Evolutionary conservation across 2,797 vertebrate species (phyloP), one percentile per base, ranked within the genome.

Genomic region (Sparus aurata): DNA sequence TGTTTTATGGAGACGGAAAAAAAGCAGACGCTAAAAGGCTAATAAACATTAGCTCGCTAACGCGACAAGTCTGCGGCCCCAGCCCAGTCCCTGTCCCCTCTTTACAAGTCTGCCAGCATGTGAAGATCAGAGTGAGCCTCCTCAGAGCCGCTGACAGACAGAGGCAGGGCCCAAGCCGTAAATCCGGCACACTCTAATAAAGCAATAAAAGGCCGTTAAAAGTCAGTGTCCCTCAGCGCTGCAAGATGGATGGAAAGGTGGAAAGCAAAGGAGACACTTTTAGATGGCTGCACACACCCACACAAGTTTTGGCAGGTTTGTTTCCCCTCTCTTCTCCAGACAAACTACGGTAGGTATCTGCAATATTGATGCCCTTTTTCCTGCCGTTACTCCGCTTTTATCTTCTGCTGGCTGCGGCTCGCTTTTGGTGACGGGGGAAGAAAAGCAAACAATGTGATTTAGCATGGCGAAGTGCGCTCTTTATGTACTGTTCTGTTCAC

Each of bases 171-270:
- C 79, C 4, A 5, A 61, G 69, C 89, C 62, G 69, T 94, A 93
- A 94, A 93, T 94, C 90, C 80, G 52, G 62, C 70, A 9, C 88
- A 81, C 88, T 89, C 89, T 93, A 93, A 93, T 92, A 93, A 92
- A 92, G 88, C 90, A 89, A 91, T 94, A 92, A 93, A 91, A 80
- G 87, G 69, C 87, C 76, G 80, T 93, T 93, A 92, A 92, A 94
- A 91, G 85, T 91, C 89, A 87, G 79, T 69, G 83, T 94, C 77
- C 85, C 80, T 84, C 82, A 74, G 88, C 80, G 38, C 63, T 41
- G 47, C 79, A 89, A 90, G 90, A 92, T 86, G 80, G 87, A 92
- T 92, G 80, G 84, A 89, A 81, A 88, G 80, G 84, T 85, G 74
- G 77, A 85, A 85, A 74, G 82, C 77, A 91, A 80, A 82, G 60